A percentile compares a stretch with the other conserved stretches of the same genome.
These are phyloP conservation scores for Scomberomorus guttatus DNA, from an alignment of 2,797 vertebrate genomes.

Conservation along the genomic window DNA sequence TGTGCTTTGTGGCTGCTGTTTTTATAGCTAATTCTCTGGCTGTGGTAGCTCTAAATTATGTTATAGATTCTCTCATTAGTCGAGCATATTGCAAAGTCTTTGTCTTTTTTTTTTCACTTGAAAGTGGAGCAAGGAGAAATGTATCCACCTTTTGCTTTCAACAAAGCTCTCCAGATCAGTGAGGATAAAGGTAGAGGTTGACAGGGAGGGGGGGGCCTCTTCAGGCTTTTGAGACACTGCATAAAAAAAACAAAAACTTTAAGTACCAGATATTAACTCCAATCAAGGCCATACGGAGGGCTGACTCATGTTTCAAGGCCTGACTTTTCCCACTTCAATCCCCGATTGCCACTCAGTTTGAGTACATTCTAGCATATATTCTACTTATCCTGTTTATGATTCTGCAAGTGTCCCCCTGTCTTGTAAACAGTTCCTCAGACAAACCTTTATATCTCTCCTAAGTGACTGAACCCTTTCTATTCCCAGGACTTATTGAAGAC, in stretches of 20 bases:
- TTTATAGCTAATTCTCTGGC: conserved; percentile 16
- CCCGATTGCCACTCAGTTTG: conserved; percentile 49
- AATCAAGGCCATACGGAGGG: conserved; percentile 49
- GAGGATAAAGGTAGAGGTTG: conserved; percentile 62
- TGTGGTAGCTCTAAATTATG: neutral
- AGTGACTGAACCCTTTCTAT: conserved; percentile 26
- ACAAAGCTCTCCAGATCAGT: conserved; percentile 69
- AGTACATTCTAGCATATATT: conserved; percentile 41
- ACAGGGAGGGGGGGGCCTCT: conserved; percentile 61
- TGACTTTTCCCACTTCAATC: conserved; percentile 38
- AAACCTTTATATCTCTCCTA: conserved; percentile 37
- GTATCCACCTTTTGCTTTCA: conserved; percentile 56
- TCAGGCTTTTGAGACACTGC: conserved; percentile 46
- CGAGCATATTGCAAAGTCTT: neutral
- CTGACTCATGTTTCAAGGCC: conserved; percentile 35
- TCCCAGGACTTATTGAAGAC: conserved; percentile 20
- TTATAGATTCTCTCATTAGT: conserved; percentile 1
- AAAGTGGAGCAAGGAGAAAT: conserved; percentile 57
- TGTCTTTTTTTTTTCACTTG: conserved; percentile 6
- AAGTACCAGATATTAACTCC: conserved; percentile 65
- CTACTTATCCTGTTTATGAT: conserved; percentile 35
- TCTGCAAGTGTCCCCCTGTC: conserved; percentile 22
- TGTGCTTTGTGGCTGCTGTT: conserved; percentile 3
- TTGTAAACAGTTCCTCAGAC: conserved; percentile 46
- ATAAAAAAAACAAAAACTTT: conserved; percentile 35